These are phyloP conservation scores for Percina caprodes DNA, from an alignment of 2,113 vertebrate genomes.

Conservation along the genomic window DNA sequence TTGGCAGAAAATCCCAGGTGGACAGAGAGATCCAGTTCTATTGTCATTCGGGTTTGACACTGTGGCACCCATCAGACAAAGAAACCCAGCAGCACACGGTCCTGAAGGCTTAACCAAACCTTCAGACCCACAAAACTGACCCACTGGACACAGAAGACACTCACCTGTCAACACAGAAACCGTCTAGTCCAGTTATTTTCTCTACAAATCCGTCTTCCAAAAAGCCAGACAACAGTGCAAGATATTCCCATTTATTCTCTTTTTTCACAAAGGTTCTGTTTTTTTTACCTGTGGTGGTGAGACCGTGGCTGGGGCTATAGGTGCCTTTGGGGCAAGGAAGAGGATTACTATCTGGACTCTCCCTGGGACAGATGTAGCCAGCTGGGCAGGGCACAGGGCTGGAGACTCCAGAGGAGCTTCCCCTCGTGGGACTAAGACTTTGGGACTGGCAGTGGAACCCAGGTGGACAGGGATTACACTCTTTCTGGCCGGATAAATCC, in stretches of 20 bases:
- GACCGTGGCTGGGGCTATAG: constrained; percentile 77
- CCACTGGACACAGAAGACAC: constrained; percentile 81
- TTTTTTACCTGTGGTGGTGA: constrained; percentile 77
- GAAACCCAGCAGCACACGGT: constrained; percentile 81
- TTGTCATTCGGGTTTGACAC: constrained; percentile 84
- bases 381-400: constrained; percentile 81
- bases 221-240: neutral
- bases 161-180: constrained; percentile 76
- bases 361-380: constrained; percentile 81
- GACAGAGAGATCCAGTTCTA: constrained; percentile 83
- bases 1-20: constrained; percentile 82
- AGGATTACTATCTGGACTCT: constrained; percentile 56
- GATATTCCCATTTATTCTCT: neutral
- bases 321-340: constrained; percentile 85
- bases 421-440: constrained; percentile 59
- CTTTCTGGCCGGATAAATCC: constrained; percentile 79
- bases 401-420: constrained; percentile 57
- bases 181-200: constrained; percentile 20
- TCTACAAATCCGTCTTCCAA: neutral
- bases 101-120: constrained; percentile 85
- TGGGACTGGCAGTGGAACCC: constrained; percentile 80
- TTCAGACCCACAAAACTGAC: constrained; percentile 84
- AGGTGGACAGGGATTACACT: constrained; percentile 82
- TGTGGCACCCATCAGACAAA: constrained; percentile 80
- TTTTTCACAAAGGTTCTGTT: neutral